Evolutionary conservation across 1,140 invertebrate genomes (phyloP), one percentile per base, ranked within the genome.

Genomic region (Stegodyphus dumicola): DNA sequence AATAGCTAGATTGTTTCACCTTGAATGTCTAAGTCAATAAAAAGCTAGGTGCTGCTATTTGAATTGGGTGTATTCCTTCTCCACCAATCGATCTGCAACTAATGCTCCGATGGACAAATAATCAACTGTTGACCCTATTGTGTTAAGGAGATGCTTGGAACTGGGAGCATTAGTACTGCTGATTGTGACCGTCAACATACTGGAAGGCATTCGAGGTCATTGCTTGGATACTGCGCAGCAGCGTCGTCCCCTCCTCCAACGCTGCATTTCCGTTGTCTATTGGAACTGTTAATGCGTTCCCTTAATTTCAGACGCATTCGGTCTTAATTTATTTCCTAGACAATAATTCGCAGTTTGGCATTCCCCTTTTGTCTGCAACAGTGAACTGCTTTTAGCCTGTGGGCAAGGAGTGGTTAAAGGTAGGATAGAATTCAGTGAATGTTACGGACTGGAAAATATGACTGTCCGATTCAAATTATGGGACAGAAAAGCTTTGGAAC

Each of bases 121-220:
- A 75, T 75, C 73, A 75, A 60, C 52, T 75, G 73, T 75, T 75
- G 73, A 75, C 73, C 73, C 53, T 75, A 51, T 75, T 75, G 73
- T 75, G 73, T 56, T n/a, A 75, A 60, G 73, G 49, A 54, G 54
- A 60, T 75, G 73, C 73, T 51, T 18, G 33, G 33, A 33, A 33
- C 33, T 33, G 3, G 33, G 33, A 33, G 33, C 33, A 3, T 33
- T 33, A 33, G 33, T 33, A 33, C 33, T 33, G 33, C 33, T 33
- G 33, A 33, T 33, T 33, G 33, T 33, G 33, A 33, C 33, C 33
- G 3, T 33, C 33, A 33, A 33, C 33, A 33, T 33, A 33, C 33
- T 56, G 69, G 9, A 70, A 49, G 33, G 69, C 17, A 49, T 4
- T 18, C 17, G 10, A 6, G 73, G 9, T 33, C n/a, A 75, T 75